Base-by-base conservation (phyloP, 2,888 invertebrate genomes). In the Polietes domitor region DNA sequence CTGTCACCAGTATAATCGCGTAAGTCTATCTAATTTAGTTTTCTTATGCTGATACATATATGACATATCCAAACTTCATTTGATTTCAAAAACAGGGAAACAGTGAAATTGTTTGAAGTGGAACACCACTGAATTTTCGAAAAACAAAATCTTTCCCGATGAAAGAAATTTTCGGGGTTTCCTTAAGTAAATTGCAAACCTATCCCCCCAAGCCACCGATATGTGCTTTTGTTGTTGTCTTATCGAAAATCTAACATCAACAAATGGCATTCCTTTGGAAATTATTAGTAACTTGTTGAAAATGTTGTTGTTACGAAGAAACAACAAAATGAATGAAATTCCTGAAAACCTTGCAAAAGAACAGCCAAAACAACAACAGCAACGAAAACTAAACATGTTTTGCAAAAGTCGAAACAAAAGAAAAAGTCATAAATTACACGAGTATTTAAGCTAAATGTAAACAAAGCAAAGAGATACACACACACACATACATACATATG, bases 271-370 rank as follows among this genome's bases (percentile, higher is more conserved):
- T 61, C n/a, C 12, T n/a, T 58, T 74, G 74, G 77, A 77, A 77
- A 83, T 80, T 65, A 80, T 77, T 79, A 68, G 82, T 82, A 84
- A 85, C 82, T 85, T 85, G 80, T 82, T 86, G 86, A 74, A 53
- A 80, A 58, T 61, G 37, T 9, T 10, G 37, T 9, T 10, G 28
- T 9, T 75, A 78, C 81, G 63, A 68, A 55, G n/a, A 19, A 58
- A 58, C 55, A 53, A 61, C 19, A 74, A 43, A 72, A 77, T 65
- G 43, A 68, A 55, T 70, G 7, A 81, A 84, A 81, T 81, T 84
- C 84, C 68, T 79, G 53, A 73, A 84, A 81, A 43, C 81, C 78
- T 79, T 81, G 81, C 81, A 84, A 84, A 84, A 81, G 84, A 78
- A 53, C 83, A 80, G 58, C 53, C 47, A 61, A 32, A 50, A 68